Base-by-base conservation (phyloP, 1,140 invertebrate species). In the Cydia fagiglandana region DNA sequence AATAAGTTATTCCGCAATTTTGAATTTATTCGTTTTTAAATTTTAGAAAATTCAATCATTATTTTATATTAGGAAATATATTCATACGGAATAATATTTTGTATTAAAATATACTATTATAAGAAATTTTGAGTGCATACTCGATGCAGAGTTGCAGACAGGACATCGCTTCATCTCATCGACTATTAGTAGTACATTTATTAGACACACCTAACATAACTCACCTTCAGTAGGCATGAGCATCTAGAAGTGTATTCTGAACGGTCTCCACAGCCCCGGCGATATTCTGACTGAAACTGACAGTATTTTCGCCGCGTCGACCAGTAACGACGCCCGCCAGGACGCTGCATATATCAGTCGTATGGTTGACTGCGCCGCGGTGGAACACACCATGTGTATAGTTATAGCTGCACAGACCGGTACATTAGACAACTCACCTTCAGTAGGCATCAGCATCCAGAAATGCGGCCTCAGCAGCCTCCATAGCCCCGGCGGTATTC, bases 331-430 rank as follows among this genome's bases (percentile, higher is more conserved):
- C 45, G 91, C 88, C 6, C 86, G 86, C 83, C 86, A 88, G 2
- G 96, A 96, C 20, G 94, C 92, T 45, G 95, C 94, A 82, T 94
- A 94, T 24, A 95, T 94, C 75, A 97, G 92, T 83, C 94, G 93
- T 94, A 47, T 47, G 13, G 3, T 47, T 15, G 53, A 56, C 53
- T 17, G n/a, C 53, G 15, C 53, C 3, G 45, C 13, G 50, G n/a
- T 17, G 50, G 15, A n/a, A 53, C 12, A 53, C 15, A 17, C 5
- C 5, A 17, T 53, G n/a, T n/a, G n/a, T 3, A 53, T 53, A 2
- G n/a, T 10, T 10, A 10, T 24, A 20, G 17, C 17, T 24, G 12
- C 17, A n/a, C 6, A 12, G 56, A 64, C 3, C 13, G 61, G n/a
- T 34, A 73, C 10, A 9, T 28, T 1, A n/a, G 17, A 84, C 38